These are phyloP conservation scores for Engraulis encrasicolus DNA, from an alignment of 2,113 vertebrate genomes.

Conservation along the genomic window DNA sequence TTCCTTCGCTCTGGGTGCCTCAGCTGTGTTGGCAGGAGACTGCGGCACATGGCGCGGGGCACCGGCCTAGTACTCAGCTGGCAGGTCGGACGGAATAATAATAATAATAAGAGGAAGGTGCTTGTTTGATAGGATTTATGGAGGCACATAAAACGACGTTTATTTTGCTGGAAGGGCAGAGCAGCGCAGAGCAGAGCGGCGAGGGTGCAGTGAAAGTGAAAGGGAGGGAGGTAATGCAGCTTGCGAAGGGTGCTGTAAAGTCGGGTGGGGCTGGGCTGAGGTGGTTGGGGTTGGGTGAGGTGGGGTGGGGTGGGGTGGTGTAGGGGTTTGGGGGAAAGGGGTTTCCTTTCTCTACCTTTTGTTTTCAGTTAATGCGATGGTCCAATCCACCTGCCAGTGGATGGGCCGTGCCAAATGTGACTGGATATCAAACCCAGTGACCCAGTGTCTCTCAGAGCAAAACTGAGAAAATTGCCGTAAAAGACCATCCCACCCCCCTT, in stretches of 20 bases:
- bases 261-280: no score
- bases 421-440: no score
- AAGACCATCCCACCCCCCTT: no score
- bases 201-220: slow-evolving; percentile 61
- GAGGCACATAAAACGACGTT: slow-evolving; percentile 71
- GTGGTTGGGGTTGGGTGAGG: no score
- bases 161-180: slow-evolving; percentile 65
- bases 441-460: no score
- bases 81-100: slow-evolving; percentile 60
- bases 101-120: slow-evolving; percentile 58
- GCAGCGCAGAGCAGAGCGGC: slow-evolving; percentile 56
- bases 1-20: slow-evolving; percentile 52
- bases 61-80: slow-evolving; percentile 23
- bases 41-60: slow-evolving; percentile 55
- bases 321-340: no score
- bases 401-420: slow-evolving; percentile 43
- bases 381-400: slow-evolving; percentile 66
- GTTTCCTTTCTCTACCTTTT: no score
- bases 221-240: no score
- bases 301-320: no score
- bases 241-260: no score
- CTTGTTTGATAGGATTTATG: slow-evolving; percentile 76
- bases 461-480: no score
- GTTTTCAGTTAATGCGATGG: slow-evolving; percentile 38
- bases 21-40: slow-evolving; percentile 59